Evolutionary conservation across 2,888 invertebrate species (phyloP).

Genomic region (Meganola albula): DNA sequence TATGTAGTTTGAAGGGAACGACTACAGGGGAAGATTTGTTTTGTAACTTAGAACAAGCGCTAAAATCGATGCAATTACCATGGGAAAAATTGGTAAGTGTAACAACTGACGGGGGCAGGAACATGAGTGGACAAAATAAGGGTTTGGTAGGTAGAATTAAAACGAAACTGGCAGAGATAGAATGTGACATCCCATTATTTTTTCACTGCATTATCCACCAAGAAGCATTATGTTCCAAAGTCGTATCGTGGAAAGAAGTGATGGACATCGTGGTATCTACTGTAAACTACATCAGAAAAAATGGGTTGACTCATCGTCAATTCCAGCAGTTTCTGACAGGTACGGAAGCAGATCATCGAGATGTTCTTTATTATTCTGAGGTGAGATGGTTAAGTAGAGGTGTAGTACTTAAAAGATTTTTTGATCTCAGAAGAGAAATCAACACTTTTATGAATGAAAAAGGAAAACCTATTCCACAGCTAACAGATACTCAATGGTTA

Average conservation of each 20-base stretch:
- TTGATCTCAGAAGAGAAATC: not conserved
- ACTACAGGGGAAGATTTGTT: not conserved
- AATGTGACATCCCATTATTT: not conserved
- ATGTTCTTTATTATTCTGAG: not conserved
- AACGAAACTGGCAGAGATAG: not conserved
- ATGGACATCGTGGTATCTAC: not conserved
- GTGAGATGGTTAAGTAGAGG: not conserved
- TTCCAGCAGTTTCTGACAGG: not conserved
- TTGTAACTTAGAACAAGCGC: not conserved
- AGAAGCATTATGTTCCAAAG: not conserved
- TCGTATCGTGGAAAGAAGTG: not conserved
- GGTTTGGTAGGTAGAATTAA: not conserved
- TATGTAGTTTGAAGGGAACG: not conserved
- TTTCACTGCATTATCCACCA: slow-evolving; percentile 1
- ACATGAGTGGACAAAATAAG: not conserved
- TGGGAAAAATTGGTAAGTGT: not conserved
- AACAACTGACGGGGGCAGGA: not conserved
- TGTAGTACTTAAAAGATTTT: not conserved
- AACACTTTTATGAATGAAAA: not conserved
- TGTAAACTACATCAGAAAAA: not conserved
- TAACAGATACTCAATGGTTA: too few species aligned
- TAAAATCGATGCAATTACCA: not conserved
- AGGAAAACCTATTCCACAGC: too few species aligned
- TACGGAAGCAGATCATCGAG: not conserved
- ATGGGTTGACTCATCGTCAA: not conserved